A percentile compares a stretch with the other conserved stretches of the same genome.
These are phyloP conservation scores for Adelognathus sp. DNA, from an alignment of 2,888 invertebrate genomes.

Conservation along the genomic window DNA sequence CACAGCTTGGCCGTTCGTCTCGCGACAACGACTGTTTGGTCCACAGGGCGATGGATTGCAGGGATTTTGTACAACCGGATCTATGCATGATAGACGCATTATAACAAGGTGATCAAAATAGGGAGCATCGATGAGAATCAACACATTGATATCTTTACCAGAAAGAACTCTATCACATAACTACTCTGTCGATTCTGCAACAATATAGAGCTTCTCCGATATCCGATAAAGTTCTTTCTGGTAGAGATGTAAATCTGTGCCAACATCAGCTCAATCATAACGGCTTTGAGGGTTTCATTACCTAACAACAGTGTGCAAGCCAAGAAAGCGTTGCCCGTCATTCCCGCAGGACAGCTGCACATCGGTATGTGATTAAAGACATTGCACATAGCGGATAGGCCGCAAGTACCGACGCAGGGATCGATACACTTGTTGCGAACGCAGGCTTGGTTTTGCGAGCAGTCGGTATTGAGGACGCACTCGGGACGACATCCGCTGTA, in stretches of 20 bases:
- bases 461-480: constrained; percentile 89
- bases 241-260: too few relatives aligned
- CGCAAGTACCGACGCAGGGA: constrained; percentile 89
- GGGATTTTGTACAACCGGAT: constrained; percentile 79
- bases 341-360: constrained; percentile 86
- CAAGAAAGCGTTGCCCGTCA: constrained; percentile 87
- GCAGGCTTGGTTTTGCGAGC: constrained; percentile 87
- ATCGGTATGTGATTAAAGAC: constrained; percentile 87
- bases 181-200: too few relatives aligned
- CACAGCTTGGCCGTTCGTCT: constrained; percentile 86
- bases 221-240: too few relatives aligned
- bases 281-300: too few relatives aligned
- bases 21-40: constrained; percentile 88
- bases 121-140: not conserved
- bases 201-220: too few relatives aligned
- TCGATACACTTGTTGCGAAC: constrained; percentile 88
- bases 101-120: not conserved
- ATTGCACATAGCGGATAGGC: constrained; percentile 80
- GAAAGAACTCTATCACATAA: too few relatives aligned
- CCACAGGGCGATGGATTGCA: constrained; percentile 83
- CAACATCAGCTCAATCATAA: too few relatives aligned
- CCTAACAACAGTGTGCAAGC: constrained; percentile 82
- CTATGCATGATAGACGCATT: constrained; percentile 61
- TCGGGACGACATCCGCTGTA: constrained; percentile 89
- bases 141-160: too few relatives aligned